Evolutionary conservation across 2,888 invertebrate genomes (phyloP).

Genomic region (Tinea semifulvella): DNA sequence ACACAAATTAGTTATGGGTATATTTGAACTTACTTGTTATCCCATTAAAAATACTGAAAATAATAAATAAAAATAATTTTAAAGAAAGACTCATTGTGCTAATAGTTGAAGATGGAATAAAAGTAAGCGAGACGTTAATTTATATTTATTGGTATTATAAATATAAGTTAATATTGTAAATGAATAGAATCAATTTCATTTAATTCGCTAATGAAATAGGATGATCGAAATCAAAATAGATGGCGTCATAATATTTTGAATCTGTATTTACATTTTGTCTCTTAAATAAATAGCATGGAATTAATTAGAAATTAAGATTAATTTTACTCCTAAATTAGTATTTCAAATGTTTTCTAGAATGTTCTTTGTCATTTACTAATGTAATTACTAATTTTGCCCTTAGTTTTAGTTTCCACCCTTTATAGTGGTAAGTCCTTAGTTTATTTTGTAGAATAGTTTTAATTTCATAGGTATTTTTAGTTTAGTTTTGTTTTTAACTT

Average conservation of each 20-base stretch:
- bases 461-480: too few species aligned
- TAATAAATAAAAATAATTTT: slow-evolving; percentile 2
- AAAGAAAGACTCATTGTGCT: not conserved
- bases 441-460: too few species aligned
- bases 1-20: too few species aligned
- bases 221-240: not conserved
- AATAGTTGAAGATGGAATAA: not conserved
- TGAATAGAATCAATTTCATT: not conserved
- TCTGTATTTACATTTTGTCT: too few species aligned
- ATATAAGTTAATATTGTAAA: not conserved
- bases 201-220: not conserved
- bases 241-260: too few species aligned
- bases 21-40: not conserved
- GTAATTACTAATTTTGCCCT: too few species aligned
- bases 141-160: slow-evolving; percentile 7
- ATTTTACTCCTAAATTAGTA: not conserved
- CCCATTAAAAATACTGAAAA: not conserved
- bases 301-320: not conserved
- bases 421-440: too few species aligned
- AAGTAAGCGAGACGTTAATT: not conserved
- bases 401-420: too few species aligned
- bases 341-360: too few species aligned
- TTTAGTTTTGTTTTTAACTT: too few species aligned
- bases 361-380: too few species aligned
- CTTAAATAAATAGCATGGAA: too few species aligned